Evolutionary conservation across 2,888 invertebrate species (phyloP), one percentile per base, ranked within the genome.

Genomic region (Leuctra nigra): DNA sequence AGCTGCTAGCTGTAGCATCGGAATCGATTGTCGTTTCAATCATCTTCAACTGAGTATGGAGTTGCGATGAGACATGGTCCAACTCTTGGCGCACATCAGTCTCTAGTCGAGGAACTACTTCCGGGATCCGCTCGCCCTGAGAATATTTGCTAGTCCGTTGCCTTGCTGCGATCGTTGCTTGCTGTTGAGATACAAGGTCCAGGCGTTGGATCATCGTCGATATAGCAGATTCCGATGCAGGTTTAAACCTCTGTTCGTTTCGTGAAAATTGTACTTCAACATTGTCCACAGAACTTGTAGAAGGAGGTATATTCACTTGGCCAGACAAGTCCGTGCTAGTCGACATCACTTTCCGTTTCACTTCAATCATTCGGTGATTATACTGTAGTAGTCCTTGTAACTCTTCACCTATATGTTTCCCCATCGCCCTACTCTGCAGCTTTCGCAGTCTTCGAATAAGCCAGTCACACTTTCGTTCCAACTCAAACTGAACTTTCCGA

Each of bases 1-100:
- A 94, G 68, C 93, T 94, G 60, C 92, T 92, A 14, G 86, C 91
- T 1, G 96, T 96, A 33, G 91, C 93, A 75, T 96, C 95, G 1
- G 93, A 92, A 72, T 96, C 95, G 61, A 91, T 76, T 65, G 84
- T 84, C 59, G 78, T 77, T 68, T 90, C 86, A 56, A 91, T 80
- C 61, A 87, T 76, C 23, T 82, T 78, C 63, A 93, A 72, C 69
- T 90, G 87, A 0, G 84, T 81, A 50, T 81, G 77, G 60, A 94
- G 71, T 16, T 86, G 80, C 16, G 89, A 88, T 1, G 87, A 79
- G 1, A 88, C 83, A 61, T 80, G 81, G 62, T 83, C 52, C 52
- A 60, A 23, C 39, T 58, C 54, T 7, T 53, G 22, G 41, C 46
- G 64, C 57, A 25, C 66, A 18, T 16, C 22, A 18, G 33, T 35